A percentile compares a stretch with the other conserved stretches of the same genome.
These are phyloP conservation scores for Zaprionus lineosus DNA, from an alignment of 2,888 invertebrate genomes.

Conservation along the genomic window DNA sequence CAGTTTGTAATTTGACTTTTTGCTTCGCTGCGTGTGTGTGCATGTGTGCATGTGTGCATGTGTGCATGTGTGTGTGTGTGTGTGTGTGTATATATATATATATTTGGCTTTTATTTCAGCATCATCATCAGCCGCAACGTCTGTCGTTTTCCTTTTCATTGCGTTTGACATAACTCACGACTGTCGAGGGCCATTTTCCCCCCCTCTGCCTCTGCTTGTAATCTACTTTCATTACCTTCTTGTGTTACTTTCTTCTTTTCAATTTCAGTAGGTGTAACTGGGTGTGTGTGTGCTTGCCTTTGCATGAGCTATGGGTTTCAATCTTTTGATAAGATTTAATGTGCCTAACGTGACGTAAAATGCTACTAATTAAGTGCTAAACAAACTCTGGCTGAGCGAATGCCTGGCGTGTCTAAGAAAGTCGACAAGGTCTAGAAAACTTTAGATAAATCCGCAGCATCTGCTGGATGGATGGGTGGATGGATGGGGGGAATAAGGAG, in stretches of 20 bases:
- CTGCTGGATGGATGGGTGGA: not conserved
- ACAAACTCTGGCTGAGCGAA: constrained; percentile 32
- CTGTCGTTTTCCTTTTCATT: constrained; percentile 53
- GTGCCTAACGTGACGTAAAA: constrained; percentile 65
- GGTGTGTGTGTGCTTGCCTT: constrained; percentile 1
- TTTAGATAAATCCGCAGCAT: not conserved
- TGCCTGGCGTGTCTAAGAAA: constrained; percentile 3
- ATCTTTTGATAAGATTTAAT: constrained; percentile 60
- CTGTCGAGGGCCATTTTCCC: constrained; percentile 30
- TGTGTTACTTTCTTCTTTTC: constrained; percentile 44
- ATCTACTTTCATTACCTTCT: constrained; percentile 42
- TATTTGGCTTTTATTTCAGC: constrained; percentile 11
- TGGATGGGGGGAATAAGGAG: too few species aligned
- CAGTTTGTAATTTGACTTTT: constrained; percentile 55
- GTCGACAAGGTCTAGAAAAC: not conserved
- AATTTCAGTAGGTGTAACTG: constrained; percentile 5
- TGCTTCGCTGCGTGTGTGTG: too few species aligned
- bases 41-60: too few species aligned
- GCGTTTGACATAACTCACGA: constrained; percentile 58
- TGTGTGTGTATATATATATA: constrained; percentile 14
- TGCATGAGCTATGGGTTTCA: constrained; percentile 37
- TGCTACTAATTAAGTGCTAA: constrained; percentile 63
- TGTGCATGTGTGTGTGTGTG: constrained; percentile 9
- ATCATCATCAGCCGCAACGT: constrained; percentile 7
- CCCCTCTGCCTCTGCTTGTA: constrained; percentile 18